Conservation (phyloP, 2,113 vertebrate species). For the Numida meleagris region DNA sequence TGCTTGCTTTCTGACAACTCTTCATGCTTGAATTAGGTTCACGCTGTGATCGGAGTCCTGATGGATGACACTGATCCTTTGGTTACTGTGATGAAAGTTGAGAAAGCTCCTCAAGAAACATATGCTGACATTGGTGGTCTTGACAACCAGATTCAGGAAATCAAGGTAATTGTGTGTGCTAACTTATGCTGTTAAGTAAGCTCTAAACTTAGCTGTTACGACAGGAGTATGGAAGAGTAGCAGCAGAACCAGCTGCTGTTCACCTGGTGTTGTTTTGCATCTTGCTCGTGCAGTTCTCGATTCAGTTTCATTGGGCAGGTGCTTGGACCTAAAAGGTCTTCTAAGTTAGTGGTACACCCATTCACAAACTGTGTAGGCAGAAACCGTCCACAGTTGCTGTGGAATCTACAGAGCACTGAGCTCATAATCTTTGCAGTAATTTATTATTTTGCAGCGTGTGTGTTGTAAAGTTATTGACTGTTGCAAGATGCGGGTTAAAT, state of each 20-base stretch:
- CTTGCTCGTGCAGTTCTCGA: background rate
- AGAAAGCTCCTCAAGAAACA: conserved; percentile 97
- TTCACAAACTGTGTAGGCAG: background rate
- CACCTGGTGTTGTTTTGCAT: background rate
- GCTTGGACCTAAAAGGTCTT: accelerated
- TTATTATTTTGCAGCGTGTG: background rate
- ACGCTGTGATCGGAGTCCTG: conserved; percentile 96
- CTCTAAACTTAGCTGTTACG: background rate
- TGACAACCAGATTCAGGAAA: conserved; percentile 98
- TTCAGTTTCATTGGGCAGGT: background rate
- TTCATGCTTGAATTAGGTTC: conserved; percentile 81
- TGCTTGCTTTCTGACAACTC: background rate
- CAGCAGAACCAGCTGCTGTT: background rate
- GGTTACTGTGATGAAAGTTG: conserved; percentile 98
- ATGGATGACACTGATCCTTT: conserved; percentile 98
- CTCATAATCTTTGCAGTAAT: background rate
- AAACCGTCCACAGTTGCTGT: background rate
- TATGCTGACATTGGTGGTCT: conserved; percentile 96
- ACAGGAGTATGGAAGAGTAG: background rate
- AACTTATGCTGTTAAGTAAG: background rate
- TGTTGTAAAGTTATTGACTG: accelerated
- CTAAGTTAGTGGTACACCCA: accelerated
- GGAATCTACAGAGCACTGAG: background rate
- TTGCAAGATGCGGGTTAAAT: background rate
- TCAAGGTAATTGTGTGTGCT: conserved; percentile 82